Evolutionary conservation across 2,113 vertebrate species (phyloP), one percentile per base, ranked within the genome.

Genomic region (Phoxinus phoxinus): DNA sequence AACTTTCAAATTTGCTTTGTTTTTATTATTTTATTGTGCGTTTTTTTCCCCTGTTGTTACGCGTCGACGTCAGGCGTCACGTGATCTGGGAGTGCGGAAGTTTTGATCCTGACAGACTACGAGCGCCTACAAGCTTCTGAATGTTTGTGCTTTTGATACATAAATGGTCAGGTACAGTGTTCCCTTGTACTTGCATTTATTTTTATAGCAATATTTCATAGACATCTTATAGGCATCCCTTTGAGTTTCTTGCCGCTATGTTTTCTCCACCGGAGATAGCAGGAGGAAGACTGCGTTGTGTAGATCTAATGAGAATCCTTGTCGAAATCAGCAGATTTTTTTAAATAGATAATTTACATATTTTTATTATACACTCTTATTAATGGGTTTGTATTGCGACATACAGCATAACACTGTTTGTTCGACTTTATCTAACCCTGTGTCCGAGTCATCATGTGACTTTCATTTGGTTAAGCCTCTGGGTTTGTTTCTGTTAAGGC

Each of bases 81-180:
- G 37, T 80, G 69, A 84, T 17, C 6, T 1, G 23, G 4, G 11
- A 69, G 44, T 58, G 78, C 87, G 87, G 87, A 88, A 88, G 84
- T 88, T 23, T 73, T 83, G 35, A 35, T 67, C 75, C 23, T 58
- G 46, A 59, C n/a, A 61, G 35, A n/a, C 35, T 37, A n/a, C 6
- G 27, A 32, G 25, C 61, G 4, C 32, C 1, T 17, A 23, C 19
- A n/a, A 41, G 37, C 27, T 25, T n/a, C 58, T 11, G 35, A 59
- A 11, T n/a, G 35, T 17, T 51, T 44, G 23, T 58, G 81, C 13
- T 44, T 75, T 41, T 48, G 35, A 32, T 13, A 65, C 8, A 27
- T 80, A 46, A 44, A 83, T 86, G 63, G 84, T 85, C 87, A 88
- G 87, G 87, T 88, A 88, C 41, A 35, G 63, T 72, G 9, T 58